Percentiles rank a stretch among this genome's conserved stretches.
Conservation (phyloP, 92 coral and sea anemone species). For the Heliopora coerulea region DNA sequence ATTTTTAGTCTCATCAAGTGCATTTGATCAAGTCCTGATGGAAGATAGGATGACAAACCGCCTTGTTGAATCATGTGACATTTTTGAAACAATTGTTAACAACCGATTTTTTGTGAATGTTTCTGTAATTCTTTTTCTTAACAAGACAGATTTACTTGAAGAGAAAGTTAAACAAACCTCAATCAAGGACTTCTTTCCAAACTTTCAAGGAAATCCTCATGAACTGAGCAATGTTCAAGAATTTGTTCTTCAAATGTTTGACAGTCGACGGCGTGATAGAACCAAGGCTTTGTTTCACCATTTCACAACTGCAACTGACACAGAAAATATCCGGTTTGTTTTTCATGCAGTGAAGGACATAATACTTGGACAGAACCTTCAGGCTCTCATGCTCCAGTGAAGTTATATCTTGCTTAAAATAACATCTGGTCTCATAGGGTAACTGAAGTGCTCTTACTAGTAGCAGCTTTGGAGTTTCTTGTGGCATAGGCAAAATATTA, state of each 20-base stretch:
- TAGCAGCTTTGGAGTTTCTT: too few relatives aligned
- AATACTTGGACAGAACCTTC: conserved; percentile 90
- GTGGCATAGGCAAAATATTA: too few relatives aligned
- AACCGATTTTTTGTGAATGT: conserved; percentile 99
- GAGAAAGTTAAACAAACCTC: conserved; percentile 92
- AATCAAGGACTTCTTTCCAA: conserved; percentile 95
- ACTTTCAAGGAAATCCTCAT: conserved; percentile 91
- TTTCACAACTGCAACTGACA: conserved; percentile 98
- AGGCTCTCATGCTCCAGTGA: conserved; percentile 95
- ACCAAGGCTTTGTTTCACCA: conserved; percentile 97
- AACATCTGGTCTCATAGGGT: too few relatives aligned
- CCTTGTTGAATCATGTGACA: conserved; percentile 98
- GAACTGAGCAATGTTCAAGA: conserved; percentile 93
- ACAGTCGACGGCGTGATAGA: conserved; percentile 93
- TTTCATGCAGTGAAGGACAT: conserved; percentile 99
- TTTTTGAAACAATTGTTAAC: conserved; percentile 99
- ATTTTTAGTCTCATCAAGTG: conserved; percentile 97
- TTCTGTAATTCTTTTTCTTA: conserved; percentile 95
- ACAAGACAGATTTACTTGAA: conserved; percentile 94
- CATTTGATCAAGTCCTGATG: conserved; percentile 98
- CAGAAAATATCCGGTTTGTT: conserved; percentile 99
- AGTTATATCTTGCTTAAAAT: too few relatives aligned
- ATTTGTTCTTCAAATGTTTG: conserved; percentile 99
- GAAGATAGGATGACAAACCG: conserved; percentile 99
- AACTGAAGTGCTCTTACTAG: too few relatives aligned